phyloP scores from a whole-genome alignment of 1,140 invertebrate genomes.

The Aphelinus atriplicis region DNA sequence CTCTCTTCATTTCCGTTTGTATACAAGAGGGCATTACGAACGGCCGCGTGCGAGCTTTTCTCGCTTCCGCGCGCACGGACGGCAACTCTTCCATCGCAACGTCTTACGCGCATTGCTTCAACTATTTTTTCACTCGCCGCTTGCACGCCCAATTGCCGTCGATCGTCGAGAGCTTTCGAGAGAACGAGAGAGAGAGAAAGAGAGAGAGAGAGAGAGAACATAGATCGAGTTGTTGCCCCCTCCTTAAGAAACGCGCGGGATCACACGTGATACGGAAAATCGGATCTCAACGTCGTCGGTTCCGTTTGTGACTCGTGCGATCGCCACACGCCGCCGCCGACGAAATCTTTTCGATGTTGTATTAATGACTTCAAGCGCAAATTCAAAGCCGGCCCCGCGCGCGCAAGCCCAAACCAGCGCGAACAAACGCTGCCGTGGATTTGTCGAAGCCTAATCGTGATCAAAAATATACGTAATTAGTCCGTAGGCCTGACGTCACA shows the following conservation, averaged over 20 bases:
- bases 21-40: constrained; percentile 34
- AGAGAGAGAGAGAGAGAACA: too few species aligned
- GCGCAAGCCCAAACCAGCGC: neutral
- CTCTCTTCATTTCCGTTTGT: constrained; percentile 4
- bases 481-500: constrained; percentile 57
- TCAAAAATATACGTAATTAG: constrained; percentile 65
- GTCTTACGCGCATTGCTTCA: neutral
- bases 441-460: constrained; percentile 60
- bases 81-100: constrained; percentile 9
- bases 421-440: constrained; percentile 42
- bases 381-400: neutral
- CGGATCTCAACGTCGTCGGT: constrained; percentile 29
- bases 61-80: neutral
- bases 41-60: constrained; percentile 31
- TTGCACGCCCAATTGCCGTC: neutral
- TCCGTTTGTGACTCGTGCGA: too few species aligned
- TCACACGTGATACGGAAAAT: constrained; percentile 26
- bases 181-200: too few species aligned
- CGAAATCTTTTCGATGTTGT: too few species aligned
- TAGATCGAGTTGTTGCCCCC: too few species aligned
- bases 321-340: too few species aligned
- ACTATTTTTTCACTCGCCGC: neutral
- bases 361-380: too few species aligned
- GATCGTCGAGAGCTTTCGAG: too few species aligned
- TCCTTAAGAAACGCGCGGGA: constrained; percentile 4